Base-by-base conservation (phyloP, 2,113 vertebrate species). In the Protomyctophum bolini region DNA sequence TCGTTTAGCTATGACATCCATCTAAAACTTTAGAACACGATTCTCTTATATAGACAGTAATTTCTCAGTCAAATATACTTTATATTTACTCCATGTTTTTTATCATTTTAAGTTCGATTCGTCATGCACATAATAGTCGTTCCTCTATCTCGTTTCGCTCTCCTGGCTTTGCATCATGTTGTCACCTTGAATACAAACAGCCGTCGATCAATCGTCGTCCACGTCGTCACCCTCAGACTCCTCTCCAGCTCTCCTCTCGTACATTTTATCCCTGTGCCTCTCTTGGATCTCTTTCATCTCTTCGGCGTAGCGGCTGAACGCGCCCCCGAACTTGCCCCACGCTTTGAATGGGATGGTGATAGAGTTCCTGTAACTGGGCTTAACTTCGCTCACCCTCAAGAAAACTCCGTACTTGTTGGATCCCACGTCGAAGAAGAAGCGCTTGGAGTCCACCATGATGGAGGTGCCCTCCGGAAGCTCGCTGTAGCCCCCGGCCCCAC, bases 231-330 rank as follows among this genome's bases (percentile, higher is more conserved):
- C 95, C 77, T 98, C 97, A 0, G 96, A 97, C 81, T 98, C 97
- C 12, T 97, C 96, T n/a, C 82, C 89, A 6, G 82, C 62, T 85
- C 94, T 91, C 5, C 96, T 90, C 86, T 97, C 96, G 68, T 95
- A 97, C 70, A 96, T 94, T 93, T 98, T 98, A 72, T 98, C 97
- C 82, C 95, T 84, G 90, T 97, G 96, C 28, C 95, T 88, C 74
- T 98, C 97, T 87, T 98, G 97, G 92, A 98, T 98, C 89, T 98
- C 97, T 41, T 97, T 96, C 97, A 99, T 99, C 81, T 99, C 97
- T 70, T 99, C 97, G 41, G 97, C 96, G 76, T 99, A 99, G 71
- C 96, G 95, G 79, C 94, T 95, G 90, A 99, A 99, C 29, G 97
- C 96, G 1, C 96, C 95, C 1, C 97, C 97, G 77, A 98, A 98